phyloP scores from a whole-genome alignment of 92 coral and sea anemone genomes.

The Palythoa grandiflora region DNA sequence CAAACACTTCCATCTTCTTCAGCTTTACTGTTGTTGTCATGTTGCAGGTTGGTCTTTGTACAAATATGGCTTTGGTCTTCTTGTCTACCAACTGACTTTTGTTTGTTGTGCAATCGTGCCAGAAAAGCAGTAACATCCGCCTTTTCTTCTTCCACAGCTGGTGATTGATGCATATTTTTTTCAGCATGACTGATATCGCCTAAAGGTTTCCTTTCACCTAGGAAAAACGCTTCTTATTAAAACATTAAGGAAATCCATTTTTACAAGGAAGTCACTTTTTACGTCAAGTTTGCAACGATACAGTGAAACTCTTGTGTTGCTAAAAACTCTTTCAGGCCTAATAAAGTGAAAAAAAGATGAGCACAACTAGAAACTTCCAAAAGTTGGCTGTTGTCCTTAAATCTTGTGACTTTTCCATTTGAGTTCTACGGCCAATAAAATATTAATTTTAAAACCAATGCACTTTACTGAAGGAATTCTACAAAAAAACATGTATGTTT shows the following conservation, averaged over 20 bases:
- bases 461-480: too few species aligned
- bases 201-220: slow-evolving; percentile 36
- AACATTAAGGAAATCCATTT: background rate
- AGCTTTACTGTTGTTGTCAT: background rate
- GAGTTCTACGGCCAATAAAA: too few species aligned
- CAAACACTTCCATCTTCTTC: background rate
- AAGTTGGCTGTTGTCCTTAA: too few species aligned
- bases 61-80: background rate
- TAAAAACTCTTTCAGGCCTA: too few species aligned
- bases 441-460: too few species aligned
- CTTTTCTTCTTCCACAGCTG: slow-evolving; percentile 5
- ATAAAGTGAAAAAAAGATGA: too few species aligned
- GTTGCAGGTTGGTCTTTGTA: background rate
- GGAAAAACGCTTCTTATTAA: background rate
- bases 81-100: background rate
- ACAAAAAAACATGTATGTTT: too few species aligned
- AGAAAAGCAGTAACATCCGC: slow-evolving; percentile 27
- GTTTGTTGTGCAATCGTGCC: slow-evolving; percentile 36
- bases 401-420: too few species aligned
- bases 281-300: too few species aligned
- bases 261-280: background rate
- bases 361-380: too few species aligned
- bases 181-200: slow-evolving; percentile 12
- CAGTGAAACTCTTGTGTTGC: too few species aligned
- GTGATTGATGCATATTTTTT: background rate